Evolutionary conservation across 2,797 vertebrate genomes (phyloP).

Genomic region (Kryptolebias ocellatus): DNA sequence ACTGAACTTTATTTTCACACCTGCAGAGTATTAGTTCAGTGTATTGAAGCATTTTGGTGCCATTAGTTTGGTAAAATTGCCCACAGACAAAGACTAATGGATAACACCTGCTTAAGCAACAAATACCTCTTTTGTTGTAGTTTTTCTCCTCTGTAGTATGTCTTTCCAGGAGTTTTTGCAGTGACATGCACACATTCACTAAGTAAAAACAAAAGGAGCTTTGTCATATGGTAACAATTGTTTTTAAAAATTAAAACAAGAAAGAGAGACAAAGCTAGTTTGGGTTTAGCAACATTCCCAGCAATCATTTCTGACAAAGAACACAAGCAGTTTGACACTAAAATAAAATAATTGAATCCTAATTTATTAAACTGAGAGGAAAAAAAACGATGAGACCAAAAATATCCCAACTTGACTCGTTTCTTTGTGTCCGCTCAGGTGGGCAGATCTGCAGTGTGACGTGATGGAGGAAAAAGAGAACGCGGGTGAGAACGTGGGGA

Average conservation of each 20-base stretch:
- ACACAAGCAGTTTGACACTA: too few relatives aligned
- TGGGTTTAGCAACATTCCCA: too few relatives aligned
- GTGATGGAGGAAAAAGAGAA: constrained; percentile 72
- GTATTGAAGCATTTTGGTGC: background rate
- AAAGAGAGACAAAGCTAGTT: too few relatives aligned
- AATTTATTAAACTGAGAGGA: too few relatives aligned
- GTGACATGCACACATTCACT: background rate
- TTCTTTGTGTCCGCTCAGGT: constrained; percentile 57
- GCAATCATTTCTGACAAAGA: too few relatives aligned
- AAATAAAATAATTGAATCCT: too few relatives aligned
- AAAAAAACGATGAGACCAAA: too few relatives aligned
- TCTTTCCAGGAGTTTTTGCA: background rate
- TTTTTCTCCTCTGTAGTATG: background rate
- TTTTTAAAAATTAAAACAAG: too few relatives aligned
- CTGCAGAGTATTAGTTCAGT: background rate
- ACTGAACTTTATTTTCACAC: too few relatives aligned
- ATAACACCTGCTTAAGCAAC: background rate
- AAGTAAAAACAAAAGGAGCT: too few relatives aligned
- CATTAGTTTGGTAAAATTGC: too few relatives aligned
- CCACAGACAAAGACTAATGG: background rate
- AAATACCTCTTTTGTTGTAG: background rate
- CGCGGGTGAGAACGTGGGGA: constrained; percentile 40
- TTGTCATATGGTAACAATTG: too few relatives aligned
- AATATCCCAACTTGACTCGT: background rate
- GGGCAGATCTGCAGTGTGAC: constrained; percentile 84